Evolutionary conservation across 2,797 vertebrate species (phyloP), one percentile per base, ranked within the genome.

Genomic region (Pseudochirops corinnae): DNA sequence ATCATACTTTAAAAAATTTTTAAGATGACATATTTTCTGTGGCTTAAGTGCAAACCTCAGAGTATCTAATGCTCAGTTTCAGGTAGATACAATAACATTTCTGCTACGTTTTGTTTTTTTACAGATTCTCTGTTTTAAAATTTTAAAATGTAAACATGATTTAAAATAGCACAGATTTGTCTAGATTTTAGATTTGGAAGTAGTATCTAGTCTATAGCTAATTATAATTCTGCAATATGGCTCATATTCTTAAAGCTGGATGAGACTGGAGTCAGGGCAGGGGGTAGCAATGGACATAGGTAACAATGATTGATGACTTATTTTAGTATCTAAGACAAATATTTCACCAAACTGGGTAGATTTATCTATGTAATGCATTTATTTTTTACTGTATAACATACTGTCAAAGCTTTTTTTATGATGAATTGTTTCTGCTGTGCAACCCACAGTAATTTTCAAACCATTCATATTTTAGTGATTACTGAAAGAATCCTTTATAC

Each of bases 271-370:
- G 50, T 31, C 97, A 55, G 93, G 91, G 52, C 28, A 67, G n/a
- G 13, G 50, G 5, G 52, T 74, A 56, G 39, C 18, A 97, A 58
- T 28, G 90, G 94, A 90, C 1, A 6, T 90, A 90, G 5, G 1
- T 94, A 93, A 39, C 92, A 31, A 56, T 94, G 94, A 97, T 0
- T 94, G 90, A 96, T 97, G 14, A 92, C 33, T 96, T 91, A 62
- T 97, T 98, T 97, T 91, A 97, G 24, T 95, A 92, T 96, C 90
- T 92, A n/a, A 52, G 96, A 91, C 46, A 96, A 95, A 13, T 97
- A 90, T 97, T 97, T 97, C 60, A 91, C 91, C 95, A 94, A 98
- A 96, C 33, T 91, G 74, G 29, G 3, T 94, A 95, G 55, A 95
- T 97, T 95, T 97, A 93, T 96, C 93, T 95, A 31, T 94, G 5